A percentile compares a stretch with the other conserved stretches of the same genome.
Evolutionary conservation across 1,140 invertebrate species (phyloP).

Genomic region (Pinna nobilis): DNA sequence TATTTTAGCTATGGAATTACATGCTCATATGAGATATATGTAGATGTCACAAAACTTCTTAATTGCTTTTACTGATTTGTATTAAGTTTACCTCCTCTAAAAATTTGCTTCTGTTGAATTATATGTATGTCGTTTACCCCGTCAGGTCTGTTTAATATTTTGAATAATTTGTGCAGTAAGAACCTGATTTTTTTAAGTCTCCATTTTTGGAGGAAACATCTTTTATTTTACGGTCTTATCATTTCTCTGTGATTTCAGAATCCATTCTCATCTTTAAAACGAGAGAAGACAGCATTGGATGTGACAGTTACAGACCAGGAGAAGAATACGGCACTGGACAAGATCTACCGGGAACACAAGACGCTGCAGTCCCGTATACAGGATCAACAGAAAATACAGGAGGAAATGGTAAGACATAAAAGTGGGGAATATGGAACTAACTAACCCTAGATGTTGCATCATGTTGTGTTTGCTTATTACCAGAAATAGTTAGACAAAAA

Average conservation of each 20-base stretch:
- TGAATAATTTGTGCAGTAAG: background rate
- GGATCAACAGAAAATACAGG: slow-evolving; percentile 51
- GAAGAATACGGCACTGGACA: slow-evolving; percentile 48
- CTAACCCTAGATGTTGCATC: background rate
- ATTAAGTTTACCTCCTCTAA: no score
- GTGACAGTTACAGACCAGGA: slow-evolving; percentile 51
- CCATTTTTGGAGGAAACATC: background rate
- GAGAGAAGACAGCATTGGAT: slow-evolving; percentile 52
- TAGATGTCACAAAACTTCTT: no score
- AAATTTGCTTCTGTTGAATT: no score
- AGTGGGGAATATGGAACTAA: background rate
- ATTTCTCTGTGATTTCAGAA: background rate
- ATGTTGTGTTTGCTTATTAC: background rate
- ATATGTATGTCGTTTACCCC: no score
- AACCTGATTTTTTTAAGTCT: background rate
- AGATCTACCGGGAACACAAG: slow-evolving; percentile 50
- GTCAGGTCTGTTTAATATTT: no score
- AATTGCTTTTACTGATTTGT: no score
- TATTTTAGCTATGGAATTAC: no score
- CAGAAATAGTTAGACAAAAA: no score
- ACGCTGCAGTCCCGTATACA: slow-evolving; percentile 38
- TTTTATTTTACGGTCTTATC: background rate
- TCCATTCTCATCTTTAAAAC: slow-evolving; percentile 25
- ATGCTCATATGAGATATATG: no score
- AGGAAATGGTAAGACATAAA: slow-evolving; percentile 51